Evolutionary conservation across 2,113 vertebrate genomes (phyloP).

Genomic region (Micronycteris hirsuta): DNA sequence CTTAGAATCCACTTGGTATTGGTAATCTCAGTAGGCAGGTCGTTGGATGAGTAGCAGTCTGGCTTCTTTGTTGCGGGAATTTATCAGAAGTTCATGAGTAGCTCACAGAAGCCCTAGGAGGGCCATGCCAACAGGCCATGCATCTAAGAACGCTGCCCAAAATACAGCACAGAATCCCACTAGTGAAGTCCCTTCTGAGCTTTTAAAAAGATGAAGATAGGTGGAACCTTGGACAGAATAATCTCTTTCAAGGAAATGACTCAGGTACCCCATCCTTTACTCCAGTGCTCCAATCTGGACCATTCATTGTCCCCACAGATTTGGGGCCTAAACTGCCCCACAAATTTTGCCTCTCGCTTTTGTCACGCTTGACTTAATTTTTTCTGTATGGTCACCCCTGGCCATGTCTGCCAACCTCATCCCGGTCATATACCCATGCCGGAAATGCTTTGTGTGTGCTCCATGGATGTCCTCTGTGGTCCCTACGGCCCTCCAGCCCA

Average conservation of each 20-base stretch:
- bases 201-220: neutral
- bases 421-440: neutral
- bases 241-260: neutral
- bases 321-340: neutral
- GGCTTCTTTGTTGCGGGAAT: neutral
- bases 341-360: neutral
- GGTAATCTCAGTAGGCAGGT: neutral
- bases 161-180: neutral
- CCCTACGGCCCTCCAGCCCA: neutral
- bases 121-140: neutral
- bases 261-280: neutral
- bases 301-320: neutral
- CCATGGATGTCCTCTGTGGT: neutral
- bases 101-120: neutral
- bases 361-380: neutral
- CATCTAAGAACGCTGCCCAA: neutral
- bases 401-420: neutral
- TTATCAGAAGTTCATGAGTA: neutral
- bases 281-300: neutral
- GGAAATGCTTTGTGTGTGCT: neutral
- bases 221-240: neutral
- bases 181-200: neutral
- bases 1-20: neutral
- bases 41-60: neutral
- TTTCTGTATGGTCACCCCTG: neutral